Base-by-base conservation (phyloP, 2,888 invertebrate genomes). In the Dasysyrphus albostriatus region DNA sequence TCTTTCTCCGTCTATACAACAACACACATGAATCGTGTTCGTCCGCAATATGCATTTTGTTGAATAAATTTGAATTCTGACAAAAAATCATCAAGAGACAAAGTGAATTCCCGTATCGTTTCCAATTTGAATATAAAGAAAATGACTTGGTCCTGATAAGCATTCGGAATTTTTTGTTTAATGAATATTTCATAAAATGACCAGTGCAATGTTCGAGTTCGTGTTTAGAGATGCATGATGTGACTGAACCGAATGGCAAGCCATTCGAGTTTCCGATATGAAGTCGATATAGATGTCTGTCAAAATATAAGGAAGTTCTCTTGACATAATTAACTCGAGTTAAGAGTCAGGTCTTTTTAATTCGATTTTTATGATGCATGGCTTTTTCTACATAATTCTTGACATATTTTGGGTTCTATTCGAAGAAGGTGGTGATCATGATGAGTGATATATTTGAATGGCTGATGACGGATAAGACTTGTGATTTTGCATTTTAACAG, bases 11-110 rank as follows among this genome's bases (percentile, higher is more conserved):
- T 29, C 1, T 1, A 8, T 0, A 44, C 4, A 14, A 12, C 5
- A 6, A 24, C 3, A 14, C 29, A n/a, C 63, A 63, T 5, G 44
- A 70, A 14, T 70, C 75, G 51, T 74, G 59, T 54, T 39, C 39
- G 61, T 12, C 29, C 29, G 34, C 37, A 73, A 74, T 67, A 74
- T 80, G 84, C 76, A 81, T 67, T 84, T 73, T 59, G 72, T 73
- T 67, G 76, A 85, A 85, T 85, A 85, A 82, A 85, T 85, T 85
- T 85, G 73, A 77, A 85, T 85, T 69, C 9, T 34, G 44, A 32
- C 19, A 61, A 67, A 72, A 80, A 58, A 49, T 74, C 54, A 63
- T 56, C 75, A 65, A 37, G 24, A 16, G 29, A n/a, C 49, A 47
- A 37, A 37, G 42, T 29, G 32, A 65, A 75, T 51, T 65, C n/a